Evolutionary conservation across 2,888 invertebrate genomes (phyloP).

Genomic region (Chironomus riparius): DNA sequence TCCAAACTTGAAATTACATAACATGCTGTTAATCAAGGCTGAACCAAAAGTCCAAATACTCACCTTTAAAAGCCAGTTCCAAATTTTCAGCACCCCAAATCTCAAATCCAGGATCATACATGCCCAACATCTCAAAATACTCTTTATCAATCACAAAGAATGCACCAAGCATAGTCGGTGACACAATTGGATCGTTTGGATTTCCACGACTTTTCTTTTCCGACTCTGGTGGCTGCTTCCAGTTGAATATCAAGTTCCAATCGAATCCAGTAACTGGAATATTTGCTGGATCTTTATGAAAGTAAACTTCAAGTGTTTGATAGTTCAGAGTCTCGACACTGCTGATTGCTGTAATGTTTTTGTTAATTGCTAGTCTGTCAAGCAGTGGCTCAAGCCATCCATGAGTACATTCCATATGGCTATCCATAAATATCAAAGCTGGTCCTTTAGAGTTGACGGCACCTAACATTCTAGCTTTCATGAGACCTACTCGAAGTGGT

Average conservation of each 20-base stretch:
- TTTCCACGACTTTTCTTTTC: slow-evolving; percentile 58
- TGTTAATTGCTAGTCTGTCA: slow-evolving; percentile 31
- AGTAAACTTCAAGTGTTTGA: slow-evolving; percentile 34
- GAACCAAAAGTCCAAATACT: not conserved
- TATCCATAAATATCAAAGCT: slow-evolving; percentile 32
- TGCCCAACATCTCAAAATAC: slow-evolving; percentile 32
- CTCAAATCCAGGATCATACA: slow-evolving; percentile 30
- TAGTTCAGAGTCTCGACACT: slow-evolving; percentile 37
- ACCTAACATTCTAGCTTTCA: slow-evolving; percentile 31
- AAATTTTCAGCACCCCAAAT: slow-evolving; percentile 29
- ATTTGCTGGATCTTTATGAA: not conserved
- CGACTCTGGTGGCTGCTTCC: slow-evolving; percentile 54
- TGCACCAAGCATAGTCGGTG: slow-evolving; percentile 29
- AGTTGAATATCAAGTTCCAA: slow-evolving; percentile 22
- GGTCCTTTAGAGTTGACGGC: slow-evolving; percentile 31
- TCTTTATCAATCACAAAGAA: slow-evolving; percentile 31
- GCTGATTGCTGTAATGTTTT: slow-evolving; percentile 34
- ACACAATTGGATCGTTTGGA: slow-evolving; percentile 30
- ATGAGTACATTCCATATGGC: slow-evolving; percentile 32
- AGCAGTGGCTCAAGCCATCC: slow-evolving; percentile 38
- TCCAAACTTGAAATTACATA: slow-evolving; percentile 30
- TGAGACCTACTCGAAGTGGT: slow-evolving; percentile 30
- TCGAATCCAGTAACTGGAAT: slow-evolving; percentile 15
- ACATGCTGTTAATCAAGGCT: no score
- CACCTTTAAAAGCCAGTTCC: slow-evolving; percentile 25